A percentile compares a stretch with the other conserved stretches of the same genome.
These are phyloP conservation scores for Thaumatotibia leucotreta DNA, from an alignment of 1,140 invertebrate species.

Conservation along the genomic window DNA sequence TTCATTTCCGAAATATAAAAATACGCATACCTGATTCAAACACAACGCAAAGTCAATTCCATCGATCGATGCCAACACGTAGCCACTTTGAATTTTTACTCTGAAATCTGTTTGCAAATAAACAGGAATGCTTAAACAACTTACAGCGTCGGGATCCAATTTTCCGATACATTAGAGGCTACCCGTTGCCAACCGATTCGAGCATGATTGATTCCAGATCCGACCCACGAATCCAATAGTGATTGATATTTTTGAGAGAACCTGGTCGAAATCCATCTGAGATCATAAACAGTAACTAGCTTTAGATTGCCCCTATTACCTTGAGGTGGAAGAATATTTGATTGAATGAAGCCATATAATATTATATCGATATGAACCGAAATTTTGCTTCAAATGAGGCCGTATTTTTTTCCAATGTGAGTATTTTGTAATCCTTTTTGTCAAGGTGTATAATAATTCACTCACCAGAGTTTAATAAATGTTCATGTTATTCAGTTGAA, in stretches of 20 bases:
- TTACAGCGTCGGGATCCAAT: slow-evolving; percentile 29
- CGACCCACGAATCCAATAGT: slow-evolving; percentile 13
- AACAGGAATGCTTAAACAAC: slow-evolving; percentile 11
- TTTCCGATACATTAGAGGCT: slow-evolving; percentile 52
- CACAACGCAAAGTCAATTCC: not conserved
- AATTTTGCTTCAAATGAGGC: no score
- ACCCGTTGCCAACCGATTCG: slow-evolving; percentile 18
- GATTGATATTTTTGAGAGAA: slow-evolving; percentile 24
- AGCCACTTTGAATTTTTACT: not conserved
- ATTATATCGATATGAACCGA: not conserved
- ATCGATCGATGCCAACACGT: not conserved
- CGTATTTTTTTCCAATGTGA: no score
- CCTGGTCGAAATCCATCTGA: not conserved
- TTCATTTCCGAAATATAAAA: no score
- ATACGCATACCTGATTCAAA: not conserved
- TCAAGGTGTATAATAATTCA: no score
- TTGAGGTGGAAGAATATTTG: not conserved
- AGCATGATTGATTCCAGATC: slow-evolving; percentile 26
- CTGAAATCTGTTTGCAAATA: slow-evolving; percentile 3
- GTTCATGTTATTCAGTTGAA: no score
- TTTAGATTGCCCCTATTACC: not conserved
- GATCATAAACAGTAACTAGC: slow-evolving; percentile 1
- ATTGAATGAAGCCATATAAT: not conserved
- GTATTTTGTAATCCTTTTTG: no score
- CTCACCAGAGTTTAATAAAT: no score